These are phyloP conservation scores for Lemur catta DNA, from an alignment of 2,797 vertebrate genomes.

Conservation along the genomic window DNA sequence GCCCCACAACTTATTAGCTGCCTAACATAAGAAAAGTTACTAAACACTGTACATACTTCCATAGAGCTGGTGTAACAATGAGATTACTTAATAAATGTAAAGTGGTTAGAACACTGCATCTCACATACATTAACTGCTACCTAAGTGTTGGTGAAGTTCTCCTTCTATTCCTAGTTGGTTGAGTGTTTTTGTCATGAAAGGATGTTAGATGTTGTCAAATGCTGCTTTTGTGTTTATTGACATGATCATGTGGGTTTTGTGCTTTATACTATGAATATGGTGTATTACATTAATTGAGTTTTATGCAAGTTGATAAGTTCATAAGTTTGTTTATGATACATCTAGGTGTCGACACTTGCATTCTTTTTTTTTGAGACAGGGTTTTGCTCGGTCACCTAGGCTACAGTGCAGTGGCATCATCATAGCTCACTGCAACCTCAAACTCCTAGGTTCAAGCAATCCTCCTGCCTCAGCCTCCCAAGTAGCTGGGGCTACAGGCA, in stretches of 20 bases:
- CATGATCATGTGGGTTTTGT: background rate
- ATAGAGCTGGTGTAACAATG: conserved; percentile 21
- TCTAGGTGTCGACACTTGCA: background rate
- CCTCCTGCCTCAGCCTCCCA: too few relatives aligned
- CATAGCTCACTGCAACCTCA: too few relatives aligned
- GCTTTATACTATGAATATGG: conserved; percentile 23
- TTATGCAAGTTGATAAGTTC: background rate
- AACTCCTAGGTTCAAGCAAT: too few relatives aligned
- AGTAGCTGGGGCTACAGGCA: too few relatives aligned
- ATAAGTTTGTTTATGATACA: background rate
- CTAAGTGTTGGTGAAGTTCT: background rate
- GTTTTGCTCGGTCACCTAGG: too few relatives aligned
- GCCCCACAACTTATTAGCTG: background rate
- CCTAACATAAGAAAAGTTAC: background rate
- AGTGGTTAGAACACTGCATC: background rate
- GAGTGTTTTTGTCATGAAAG: conserved; percentile 29
- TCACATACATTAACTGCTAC: conserved; percentile 17
- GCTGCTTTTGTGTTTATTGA: conserved; percentile 33
- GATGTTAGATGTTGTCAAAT: background rate
- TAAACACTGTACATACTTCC: background rate
- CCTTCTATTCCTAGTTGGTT: conserved; percentile 26
- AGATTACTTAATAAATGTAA: conserved; percentile 47
- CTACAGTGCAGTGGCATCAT: too few relatives aligned
- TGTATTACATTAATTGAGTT: conserved; percentile 17
- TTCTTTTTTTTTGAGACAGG: background rate